These are phyloP conservation scores for Sardina pilchardus DNA, from an alignment of 2,113 vertebrate species.

Conservation along the genomic window DNA sequence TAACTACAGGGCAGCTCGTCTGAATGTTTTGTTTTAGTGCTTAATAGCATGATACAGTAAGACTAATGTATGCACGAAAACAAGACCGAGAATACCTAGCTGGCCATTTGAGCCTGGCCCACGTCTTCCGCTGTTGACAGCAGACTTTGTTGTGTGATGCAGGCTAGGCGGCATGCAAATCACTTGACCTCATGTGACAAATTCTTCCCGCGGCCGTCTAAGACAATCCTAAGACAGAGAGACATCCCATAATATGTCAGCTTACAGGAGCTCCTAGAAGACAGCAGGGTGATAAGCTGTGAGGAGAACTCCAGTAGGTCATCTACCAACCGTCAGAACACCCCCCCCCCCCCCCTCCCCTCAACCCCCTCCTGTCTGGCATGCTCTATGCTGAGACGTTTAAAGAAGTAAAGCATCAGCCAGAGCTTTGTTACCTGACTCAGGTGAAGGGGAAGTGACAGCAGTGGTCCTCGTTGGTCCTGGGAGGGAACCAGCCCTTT, in stretches of 20 bases:
- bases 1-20: neutral
- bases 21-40: neutral
- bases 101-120: neutral
- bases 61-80: neutral
- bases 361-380: neutral
- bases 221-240: neutral
- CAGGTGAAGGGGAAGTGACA: constrained; percentile 11
- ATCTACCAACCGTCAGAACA: neutral
- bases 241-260: constrained; percentile 1
- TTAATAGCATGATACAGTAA: neutral
- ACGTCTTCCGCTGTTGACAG: constrained; percentile 1
- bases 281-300: neutral
- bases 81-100: neutral
- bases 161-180: neutral
- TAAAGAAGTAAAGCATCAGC: neutral
- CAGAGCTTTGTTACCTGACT: constrained; percentile 32
- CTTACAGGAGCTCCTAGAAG: neutral
- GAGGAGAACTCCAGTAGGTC: neutral
- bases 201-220: neutral
- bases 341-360: neutral
- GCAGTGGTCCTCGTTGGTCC: constrained; percentile 19
- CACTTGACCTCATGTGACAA: constrained; percentile 3
- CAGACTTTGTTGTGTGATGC: constrained; percentile 4
- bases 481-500: constrained; percentile 36
- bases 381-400: neutral